Base-by-base conservation (phyloP, 2,888 invertebrate genomes). In the Xestia rhomboidea region DNA sequence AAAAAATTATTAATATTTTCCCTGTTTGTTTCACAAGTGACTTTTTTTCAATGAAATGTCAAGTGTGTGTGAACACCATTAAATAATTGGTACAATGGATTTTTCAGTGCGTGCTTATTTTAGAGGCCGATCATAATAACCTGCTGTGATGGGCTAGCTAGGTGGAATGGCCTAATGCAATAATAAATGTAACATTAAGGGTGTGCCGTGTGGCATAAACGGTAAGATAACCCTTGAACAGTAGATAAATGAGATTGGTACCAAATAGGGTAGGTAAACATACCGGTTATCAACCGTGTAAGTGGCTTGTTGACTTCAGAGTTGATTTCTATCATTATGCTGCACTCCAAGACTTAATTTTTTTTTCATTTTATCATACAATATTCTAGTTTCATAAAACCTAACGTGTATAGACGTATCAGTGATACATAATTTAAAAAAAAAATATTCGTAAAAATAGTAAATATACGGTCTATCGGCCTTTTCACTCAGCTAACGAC, bases 211-310 rank as follows among this genome's bases (percentile, higher is more conserved):
- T 68, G 60, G 68, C 30, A 54, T 54, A 46, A 70, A 54, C 13
- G 49, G 24, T 68, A 30, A 46, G 51, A 68, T 78, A 78, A 77
- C 68, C 62, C 44, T 54, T 63, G 44, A 51, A 78, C 44, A 6
- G 21, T 21, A 60, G 21, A 77, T 67, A 67, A 76, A 60, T 60
- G 46, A 21, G 41, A 49, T 63, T 51, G 3, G 10, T 77, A 15
- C 38, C 2, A 44, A 49, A 49, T n/a, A n/a, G n/a, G n/a, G n/a
- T n/a, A 34, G 54, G 54, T 54, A n/a, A 54, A 54, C 54, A 54
- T 54, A 54, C 54, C 54, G n/a, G 54, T 54, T 54, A 54, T 54
- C 54, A 11, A n/a, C 54, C 54, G 24, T 54, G 11, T 54, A 54
- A 54, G 54, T 11, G 54, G 54, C 54, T 54, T 54, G 54, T n/a